Conservation (phyloP, 1,140 invertebrate species). For the Episyrphus balteatus region DNA sequence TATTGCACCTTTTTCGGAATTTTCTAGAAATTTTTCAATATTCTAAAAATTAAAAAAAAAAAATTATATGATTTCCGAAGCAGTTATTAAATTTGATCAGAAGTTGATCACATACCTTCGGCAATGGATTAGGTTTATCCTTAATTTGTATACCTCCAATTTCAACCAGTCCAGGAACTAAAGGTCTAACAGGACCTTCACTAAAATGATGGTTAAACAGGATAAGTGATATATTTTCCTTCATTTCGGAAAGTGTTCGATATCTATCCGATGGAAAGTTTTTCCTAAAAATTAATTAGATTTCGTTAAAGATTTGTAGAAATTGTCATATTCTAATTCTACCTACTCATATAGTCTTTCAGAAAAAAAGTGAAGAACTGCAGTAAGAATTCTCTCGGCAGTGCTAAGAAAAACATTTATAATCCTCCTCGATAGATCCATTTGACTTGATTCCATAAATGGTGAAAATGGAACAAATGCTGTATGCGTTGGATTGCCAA, state of each 20-base stretch:
- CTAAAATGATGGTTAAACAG: slow-evolving; percentile 28
- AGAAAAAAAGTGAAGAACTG: too few relatives aligned
- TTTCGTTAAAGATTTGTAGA: too few relatives aligned
- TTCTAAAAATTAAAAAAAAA: slow-evolving; percentile 31
- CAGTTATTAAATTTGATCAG: neutral
- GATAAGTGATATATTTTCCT: slow-evolving; percentile 16
- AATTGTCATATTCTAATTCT: too few relatives aligned
- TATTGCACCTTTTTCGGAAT: slow-evolving; percentile 39
- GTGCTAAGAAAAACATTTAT: slow-evolving; percentile 11
- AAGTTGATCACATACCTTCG: slow-evolving; percentile 4
- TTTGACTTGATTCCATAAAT: slow-evolving; percentile 15
- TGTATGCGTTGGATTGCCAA: too few relatives aligned
- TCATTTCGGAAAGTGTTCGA: slow-evolving; percentile 18
- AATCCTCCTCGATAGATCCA: slow-evolving; percentile 16
- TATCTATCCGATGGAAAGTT: slow-evolving; percentile 17
- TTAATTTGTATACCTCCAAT: slow-evolving; percentile 36
- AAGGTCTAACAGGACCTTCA: slow-evolving; percentile 27
- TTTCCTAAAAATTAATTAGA: slow-evolving; percentile 1
- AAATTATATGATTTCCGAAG: slow-evolving; percentile 2
- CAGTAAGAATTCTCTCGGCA: slow-evolving; percentile 6
- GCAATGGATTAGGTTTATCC: slow-evolving; percentile 12
- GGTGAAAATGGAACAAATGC: too few relatives aligned
- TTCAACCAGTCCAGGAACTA: slow-evolving; percentile 33
- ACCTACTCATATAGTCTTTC: too few relatives aligned
- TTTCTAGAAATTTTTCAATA: slow-evolving; percentile 38